These are phyloP conservation scores for Columba janthina DNA, from an alignment of 2,113 vertebrate genomes.

Conservation along the genomic window DNA sequence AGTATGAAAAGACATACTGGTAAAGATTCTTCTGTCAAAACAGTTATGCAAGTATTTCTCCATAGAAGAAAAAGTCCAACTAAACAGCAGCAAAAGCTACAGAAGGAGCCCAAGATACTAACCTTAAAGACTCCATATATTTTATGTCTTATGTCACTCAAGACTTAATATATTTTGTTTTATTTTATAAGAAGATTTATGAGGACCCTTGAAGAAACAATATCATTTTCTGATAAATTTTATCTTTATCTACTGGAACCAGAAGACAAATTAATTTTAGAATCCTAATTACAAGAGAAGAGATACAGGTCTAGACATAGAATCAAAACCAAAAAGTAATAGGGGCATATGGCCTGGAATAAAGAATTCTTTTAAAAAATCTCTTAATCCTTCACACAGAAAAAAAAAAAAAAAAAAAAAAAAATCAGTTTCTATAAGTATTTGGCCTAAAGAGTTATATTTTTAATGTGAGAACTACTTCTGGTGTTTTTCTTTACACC, in stretches of 20 bases:
- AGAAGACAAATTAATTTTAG: constrained; percentile 49
- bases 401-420: not conserved
- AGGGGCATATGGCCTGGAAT: constrained; percentile 44
- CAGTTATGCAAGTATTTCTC: not conserved
- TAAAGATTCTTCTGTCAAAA: not conserved
- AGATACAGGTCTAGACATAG: not conserved
- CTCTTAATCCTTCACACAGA: constrained; percentile 3
- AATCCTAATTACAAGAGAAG: constrained; percentile 40
- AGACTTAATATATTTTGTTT: not conserved
- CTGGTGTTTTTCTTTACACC: not conserved
- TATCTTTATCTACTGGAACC: not conserved
- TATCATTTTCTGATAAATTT: constrained; percentile 29
- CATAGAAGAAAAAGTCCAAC: not conserved
- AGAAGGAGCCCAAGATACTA: not conserved
- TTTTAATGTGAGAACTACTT: constrained; percentile 27
- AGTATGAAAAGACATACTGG: not conserved
- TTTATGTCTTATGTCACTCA: not conserved
- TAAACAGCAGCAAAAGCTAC: constrained; percentile 3
- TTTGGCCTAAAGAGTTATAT: not conserved
- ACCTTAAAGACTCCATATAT: not conserved
- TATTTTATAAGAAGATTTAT: constrained; percentile 10
- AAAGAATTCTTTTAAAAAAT: not conserved
- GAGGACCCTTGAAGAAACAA: not conserved
- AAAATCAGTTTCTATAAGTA: not conserved
- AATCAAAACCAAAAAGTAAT: constrained; percentile 31